Conservation (phyloP, 2,113 vertebrate genomes). For the Calcarius ornatus region DNA sequence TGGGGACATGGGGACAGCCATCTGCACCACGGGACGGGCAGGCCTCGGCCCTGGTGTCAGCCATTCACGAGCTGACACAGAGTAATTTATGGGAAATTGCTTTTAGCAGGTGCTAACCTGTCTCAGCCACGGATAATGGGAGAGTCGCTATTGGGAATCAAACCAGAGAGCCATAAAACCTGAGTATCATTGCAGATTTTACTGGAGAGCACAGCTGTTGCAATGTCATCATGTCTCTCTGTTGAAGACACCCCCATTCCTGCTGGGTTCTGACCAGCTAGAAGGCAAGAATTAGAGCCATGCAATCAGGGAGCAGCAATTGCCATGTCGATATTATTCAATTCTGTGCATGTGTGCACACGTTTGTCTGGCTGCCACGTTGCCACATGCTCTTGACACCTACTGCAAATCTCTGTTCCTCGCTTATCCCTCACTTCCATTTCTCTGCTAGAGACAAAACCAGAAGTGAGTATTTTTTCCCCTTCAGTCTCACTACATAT, state of each 20-base stretch:
- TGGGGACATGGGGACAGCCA: not conserved
- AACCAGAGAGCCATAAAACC: constrained; percentile 41
- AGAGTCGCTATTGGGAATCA: constrained; percentile 42
- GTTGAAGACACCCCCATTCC: not conserved
- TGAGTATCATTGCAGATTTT: constrained; percentile 16
- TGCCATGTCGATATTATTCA: not conserved
- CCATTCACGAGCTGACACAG: constrained; percentile 52
- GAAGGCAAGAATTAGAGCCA: not conserved
- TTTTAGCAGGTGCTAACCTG: constrained; percentile 80
- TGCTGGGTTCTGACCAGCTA: constrained; percentile 10
- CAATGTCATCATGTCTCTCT: constrained; percentile 45
- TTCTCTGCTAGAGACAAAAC: not conserved
- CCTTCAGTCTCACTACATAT: not conserved
- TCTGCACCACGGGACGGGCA: constrained; percentile 10
- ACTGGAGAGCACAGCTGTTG: constrained; percentile 66
- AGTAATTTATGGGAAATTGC: constrained; percentile 73
- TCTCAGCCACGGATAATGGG: constrained; percentile 61
- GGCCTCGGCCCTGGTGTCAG: not conserved
- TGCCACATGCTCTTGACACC: not conserved
- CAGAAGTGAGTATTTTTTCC: not conserved
- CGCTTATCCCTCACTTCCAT: not conserved
- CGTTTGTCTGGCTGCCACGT: fast-evolving
- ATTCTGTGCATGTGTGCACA: not conserved
- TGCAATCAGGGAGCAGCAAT: not conserved
- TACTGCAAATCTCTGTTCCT: not conserved